Evolutionary conservation across 2,113 vertebrate species (phyloP), one percentile per base, ranked within the genome.

Genomic region (Cheirogaleus medius): DNA sequence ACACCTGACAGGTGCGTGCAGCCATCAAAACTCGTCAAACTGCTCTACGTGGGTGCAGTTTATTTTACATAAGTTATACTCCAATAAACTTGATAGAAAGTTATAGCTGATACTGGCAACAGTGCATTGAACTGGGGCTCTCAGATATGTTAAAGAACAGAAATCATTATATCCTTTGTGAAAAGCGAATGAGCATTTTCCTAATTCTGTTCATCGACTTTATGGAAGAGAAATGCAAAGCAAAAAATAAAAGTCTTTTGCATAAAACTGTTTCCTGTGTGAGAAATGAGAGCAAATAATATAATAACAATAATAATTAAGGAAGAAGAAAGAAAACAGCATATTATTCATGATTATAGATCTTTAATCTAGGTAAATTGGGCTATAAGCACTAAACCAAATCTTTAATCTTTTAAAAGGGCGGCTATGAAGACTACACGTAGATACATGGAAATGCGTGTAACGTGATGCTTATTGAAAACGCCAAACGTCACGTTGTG

Each of bases 21-120:
- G 54, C 74, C 47, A 4, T 29, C 69, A 42, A 23, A 20, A n/a
- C 56, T 8, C 76, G 32, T 1, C 66, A 6, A 1, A 4, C 2
- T 9, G 0, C 32, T 29, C 29, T 6, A 12, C 25, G 0, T 0
- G 23, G 49, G 3, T 2, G 8, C 11, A 0, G 34, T 25, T 17
- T 44, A n/a, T 14, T 29, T 37, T 4, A 20, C 29, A 5, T 44
- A n/a, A 37, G 37, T 13, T 6, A 52, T 0, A 25, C 15, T 5
- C 74, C 6, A 17, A 8, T 3, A 29, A n/a, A 15, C 18, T 0
- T 3, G 25, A 13, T 37, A 47, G 11, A 47, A 47, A 34, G 12
- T 17, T 2, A 1, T 1, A 25, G 29, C 4, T 1, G 17, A 54
- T n/a, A 66, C 56, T 14, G 23, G 25, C 74, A 12, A 47, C 49